These are phyloP conservation scores for Oceanites oceanicus DNA, from an alignment of 2,113 vertebrate genomes.

Conservation along the genomic window DNA sequence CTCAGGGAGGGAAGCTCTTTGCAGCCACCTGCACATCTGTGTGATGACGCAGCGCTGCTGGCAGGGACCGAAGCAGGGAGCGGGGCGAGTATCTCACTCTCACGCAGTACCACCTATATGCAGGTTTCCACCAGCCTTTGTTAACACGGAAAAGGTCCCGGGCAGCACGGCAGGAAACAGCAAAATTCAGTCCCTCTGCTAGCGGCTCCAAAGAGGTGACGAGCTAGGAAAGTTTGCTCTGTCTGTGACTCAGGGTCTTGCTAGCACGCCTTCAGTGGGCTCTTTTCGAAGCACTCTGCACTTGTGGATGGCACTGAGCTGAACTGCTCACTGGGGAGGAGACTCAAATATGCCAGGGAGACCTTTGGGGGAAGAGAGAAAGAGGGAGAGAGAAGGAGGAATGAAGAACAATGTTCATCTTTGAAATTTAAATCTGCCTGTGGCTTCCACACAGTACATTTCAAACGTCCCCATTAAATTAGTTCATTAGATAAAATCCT, in stretches of 20 bases:
- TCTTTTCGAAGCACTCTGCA: not conserved
- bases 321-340: not conserved
- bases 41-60: not conserved
- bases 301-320: not conserved
- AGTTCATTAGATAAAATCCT: not conserved
- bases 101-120: fast-evolving
- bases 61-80: not conserved
- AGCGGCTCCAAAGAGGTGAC: not conserved
- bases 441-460: not conserved
- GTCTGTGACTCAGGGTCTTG: not conserved
- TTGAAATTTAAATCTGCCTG: not conserved
- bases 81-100: fast-evolving
- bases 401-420: not conserved
- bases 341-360: not conserved
- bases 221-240: not conserved
- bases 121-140: not conserved
- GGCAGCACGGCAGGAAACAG: not conserved
- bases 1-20: not conserved
- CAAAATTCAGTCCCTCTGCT: not conserved
- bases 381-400: not conserved
- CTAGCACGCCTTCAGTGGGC: not conserved
- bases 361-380: not conserved
- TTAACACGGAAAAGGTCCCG: too few relatives aligned
- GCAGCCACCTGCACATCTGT: not conserved
- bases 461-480: not conserved